Evolutionary conservation across 2,113 vertebrate species (phyloP).

Genomic region (Hiodon alosoides): DNA sequence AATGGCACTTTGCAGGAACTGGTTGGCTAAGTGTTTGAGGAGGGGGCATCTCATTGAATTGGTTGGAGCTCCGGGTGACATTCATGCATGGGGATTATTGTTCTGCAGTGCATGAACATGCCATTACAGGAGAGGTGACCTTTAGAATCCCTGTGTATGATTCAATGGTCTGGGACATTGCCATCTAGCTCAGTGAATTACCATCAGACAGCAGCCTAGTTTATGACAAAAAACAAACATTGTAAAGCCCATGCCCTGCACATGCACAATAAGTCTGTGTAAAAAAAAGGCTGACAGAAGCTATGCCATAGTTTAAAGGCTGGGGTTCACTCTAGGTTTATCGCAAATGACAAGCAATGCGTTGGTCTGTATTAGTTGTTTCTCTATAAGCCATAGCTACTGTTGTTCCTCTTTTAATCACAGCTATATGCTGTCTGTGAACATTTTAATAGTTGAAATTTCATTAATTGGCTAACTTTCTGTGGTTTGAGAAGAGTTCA

Average conservation of each 20-base stretch:
- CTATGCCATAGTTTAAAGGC: not conserved
- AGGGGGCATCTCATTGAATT: not conserved
- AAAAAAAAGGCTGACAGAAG: not conserved
- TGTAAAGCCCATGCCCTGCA: slow-evolving; percentile 39
- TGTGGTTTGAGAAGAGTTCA: no score
- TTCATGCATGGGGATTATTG: slow-evolving; percentile 40
- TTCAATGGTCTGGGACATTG: slow-evolving; percentile 27
- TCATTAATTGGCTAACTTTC: no score
- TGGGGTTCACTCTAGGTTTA: not conserved
- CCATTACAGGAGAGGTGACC: slow-evolving; percentile 34
- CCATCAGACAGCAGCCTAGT: slow-evolving; percentile 34
- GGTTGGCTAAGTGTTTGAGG: not conserved
- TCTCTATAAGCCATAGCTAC: not conserved
- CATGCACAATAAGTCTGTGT: not conserved
- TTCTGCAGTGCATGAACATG: slow-evolving; percentile 38
- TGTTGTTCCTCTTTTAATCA: not conserved
- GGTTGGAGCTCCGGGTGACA: slow-evolving; percentile 12
- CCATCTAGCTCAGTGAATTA: slow-evolving; percentile 19
- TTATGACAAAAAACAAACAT: slow-evolving; percentile 25
- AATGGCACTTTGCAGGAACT: not conserved
- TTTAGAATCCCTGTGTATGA: slow-evolving; percentile 21
- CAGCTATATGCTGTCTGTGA: not conserved
- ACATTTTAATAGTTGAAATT: not conserved
- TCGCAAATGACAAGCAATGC: not conserved
- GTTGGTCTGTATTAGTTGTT: not conserved